These are phyloP conservation scores for Tragelaphus scriptus DNA, from an alignment of 2,113 vertebrate species.

Conservation along the genomic window DNA sequence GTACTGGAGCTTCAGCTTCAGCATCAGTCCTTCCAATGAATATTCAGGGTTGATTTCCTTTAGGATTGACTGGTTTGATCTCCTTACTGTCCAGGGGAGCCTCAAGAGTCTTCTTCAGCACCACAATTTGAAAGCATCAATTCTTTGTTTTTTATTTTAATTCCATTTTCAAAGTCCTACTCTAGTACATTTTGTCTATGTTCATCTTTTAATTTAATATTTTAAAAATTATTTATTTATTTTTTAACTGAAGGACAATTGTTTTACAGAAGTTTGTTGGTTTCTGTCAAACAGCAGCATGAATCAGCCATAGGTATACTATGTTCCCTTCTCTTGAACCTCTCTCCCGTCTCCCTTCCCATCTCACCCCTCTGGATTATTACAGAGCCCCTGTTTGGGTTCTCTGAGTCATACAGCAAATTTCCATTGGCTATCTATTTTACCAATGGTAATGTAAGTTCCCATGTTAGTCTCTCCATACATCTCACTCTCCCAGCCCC, in stretches of 20 bases:
- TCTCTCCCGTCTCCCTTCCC: not conserved
- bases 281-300: not conserved
- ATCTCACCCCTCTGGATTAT: not conserved
- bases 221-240: not conserved
- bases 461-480: not conserved
- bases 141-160: too few relatives aligned
- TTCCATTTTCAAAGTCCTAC: too few relatives aligned
- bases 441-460: not conserved
- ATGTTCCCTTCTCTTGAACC: not conserved
- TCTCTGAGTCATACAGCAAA: not conserved
- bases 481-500: accelerated
- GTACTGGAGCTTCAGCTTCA: too few relatives aligned
- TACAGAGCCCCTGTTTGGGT: not conserved
- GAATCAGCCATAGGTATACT: not conserved
- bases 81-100: too few relatives aligned
- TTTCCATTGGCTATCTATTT: not conserved
- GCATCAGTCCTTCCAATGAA: too few relatives aligned
- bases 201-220: not conserved
- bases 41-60: too few relatives aligned
- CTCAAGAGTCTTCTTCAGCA: too few relatives aligned
- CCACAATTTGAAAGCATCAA: too few relatives aligned
- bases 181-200: too few relatives aligned
- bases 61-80: too few relatives aligned
- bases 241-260: not conserved
- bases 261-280: not conserved